These are phyloP conservation scores for Atopsyche davidsoni DNA, from an alignment of 1,140 invertebrate species.

Conservation along the genomic window DNA sequence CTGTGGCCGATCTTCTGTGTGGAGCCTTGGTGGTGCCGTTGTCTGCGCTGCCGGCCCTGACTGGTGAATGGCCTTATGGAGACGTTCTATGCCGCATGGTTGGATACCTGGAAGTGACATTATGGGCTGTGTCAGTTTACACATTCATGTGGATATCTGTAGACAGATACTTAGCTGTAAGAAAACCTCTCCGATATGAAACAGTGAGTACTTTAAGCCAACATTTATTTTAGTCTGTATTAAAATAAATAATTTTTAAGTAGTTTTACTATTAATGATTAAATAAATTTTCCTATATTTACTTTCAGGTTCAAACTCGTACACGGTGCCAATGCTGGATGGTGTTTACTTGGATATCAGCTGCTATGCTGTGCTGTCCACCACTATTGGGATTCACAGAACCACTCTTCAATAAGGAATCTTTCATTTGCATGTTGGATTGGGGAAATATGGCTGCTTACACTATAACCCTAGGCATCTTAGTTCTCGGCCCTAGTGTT, in stretches of 20 bases:
- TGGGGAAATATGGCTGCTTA: slow-evolving; percentile 94
- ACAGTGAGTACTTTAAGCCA: slow-evolving; percentile 64
- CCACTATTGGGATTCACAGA: slow-evolving; percentile 80
- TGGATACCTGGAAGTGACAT: slow-evolving; percentile 85
- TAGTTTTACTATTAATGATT: too few relatives aligned
- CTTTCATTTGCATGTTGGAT: slow-evolving; percentile 90
- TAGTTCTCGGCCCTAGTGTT: slow-evolving; percentile 86
- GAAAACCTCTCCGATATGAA: slow-evolving; percentile 92
- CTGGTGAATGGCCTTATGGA: slow-evolving; percentile 65
- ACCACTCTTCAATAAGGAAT: slow-evolving; percentile 76
- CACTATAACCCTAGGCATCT: slow-evolving; percentile 80
- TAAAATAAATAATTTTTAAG: too few relatives aligned
- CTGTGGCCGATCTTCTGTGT: slow-evolving; percentile 83
- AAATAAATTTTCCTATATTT: too few relatives aligned
- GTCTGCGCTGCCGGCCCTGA: slow-evolving; percentile 80
- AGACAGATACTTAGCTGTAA: slow-evolving; percentile 84
- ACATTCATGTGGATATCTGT: slow-evolving; percentile 97
- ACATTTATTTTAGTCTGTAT: too few relatives aligned
- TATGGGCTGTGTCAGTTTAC: slow-evolving; percentile 87
- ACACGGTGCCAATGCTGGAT: slow-evolving; percentile 95
- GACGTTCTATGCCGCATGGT: slow-evolving; percentile 79
- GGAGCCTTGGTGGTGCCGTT: slow-evolving; percentile 87
- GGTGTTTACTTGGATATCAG: slow-evolving; percentile 94
- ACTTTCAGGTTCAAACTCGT: slow-evolving; percentile 60
- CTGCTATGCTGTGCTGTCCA: slow-evolving; percentile 88